Conservation (phyloP, 2,888 invertebrate genomes). For the Tenthredo amoena region DNA sequence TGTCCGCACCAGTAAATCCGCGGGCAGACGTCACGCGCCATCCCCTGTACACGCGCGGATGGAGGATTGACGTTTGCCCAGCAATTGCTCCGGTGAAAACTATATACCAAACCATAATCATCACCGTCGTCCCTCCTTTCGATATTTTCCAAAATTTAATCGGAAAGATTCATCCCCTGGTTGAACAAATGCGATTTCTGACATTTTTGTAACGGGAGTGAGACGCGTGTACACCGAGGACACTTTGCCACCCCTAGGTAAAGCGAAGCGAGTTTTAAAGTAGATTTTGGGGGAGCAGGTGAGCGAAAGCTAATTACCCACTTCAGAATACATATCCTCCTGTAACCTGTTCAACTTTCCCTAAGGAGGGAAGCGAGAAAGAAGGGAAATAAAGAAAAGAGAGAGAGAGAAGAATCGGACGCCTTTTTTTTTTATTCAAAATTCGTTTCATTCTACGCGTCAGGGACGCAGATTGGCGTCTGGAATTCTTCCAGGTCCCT, state of each 20-base stretch:
- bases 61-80: constrained; percentile 44
- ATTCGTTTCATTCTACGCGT: constrained; percentile 6
- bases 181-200: neutral
- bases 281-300: constrained; percentile 2
- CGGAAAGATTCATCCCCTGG: neutral
- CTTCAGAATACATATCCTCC: neutral
- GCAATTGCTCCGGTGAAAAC: neutral
- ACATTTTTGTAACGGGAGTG: no score
- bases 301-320: constrained; percentile 4
- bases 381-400: neutral
- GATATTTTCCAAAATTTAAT: neutral
- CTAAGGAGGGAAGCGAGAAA: neutral
- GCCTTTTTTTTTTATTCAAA: neutral
- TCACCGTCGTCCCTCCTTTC: neutral
- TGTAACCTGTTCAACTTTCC: neutral
- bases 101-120: neutral
- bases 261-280: neutral
- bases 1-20: constrained; percentile 73
- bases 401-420: neutral
- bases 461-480: neutral
- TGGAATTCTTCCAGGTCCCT: neutral
- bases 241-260: neutral
- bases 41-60: neutral
- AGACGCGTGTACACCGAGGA: neutral
- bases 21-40: constrained; percentile 63